Base-by-base conservation (phyloP, 2,113 vertebrate species). In the Chitala chitala region DNA sequence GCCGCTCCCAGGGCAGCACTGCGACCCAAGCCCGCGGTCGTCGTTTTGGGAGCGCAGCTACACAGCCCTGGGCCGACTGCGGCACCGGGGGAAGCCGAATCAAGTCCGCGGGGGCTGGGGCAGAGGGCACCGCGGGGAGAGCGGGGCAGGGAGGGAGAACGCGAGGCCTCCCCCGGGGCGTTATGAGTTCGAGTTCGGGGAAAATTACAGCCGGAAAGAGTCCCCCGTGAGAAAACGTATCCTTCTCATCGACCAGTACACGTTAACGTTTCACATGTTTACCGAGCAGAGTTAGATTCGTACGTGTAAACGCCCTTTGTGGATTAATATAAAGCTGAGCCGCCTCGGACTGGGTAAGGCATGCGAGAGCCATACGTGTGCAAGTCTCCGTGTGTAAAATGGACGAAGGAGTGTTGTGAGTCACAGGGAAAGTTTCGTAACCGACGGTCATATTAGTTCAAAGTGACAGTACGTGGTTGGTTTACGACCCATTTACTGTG, bases 1-100 rank as follows among this genome's bases (percentile, higher is more conserved):
- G 76, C 89, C 36, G 13, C 77, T 81, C 8, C 79, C 79, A 33
- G 78, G 78, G n/a, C 83, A 84, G 1, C 86, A 89, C 76, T 78
- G 91, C 0, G 92, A 93, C 12, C 61, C 87, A 44, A 85, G 85
- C 5, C 92, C 91, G n/a, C 86, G 96, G 29, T 93, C 92, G 42
- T 95, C 91, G 1, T 98, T 98, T 78, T 98, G 96, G 96, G 96
- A 98, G 79, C 91, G 96, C 51, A 98, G 96, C 83, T 94, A 98
- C 86, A 85, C 90, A 0, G 92, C 96, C 0, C 73, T 98, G 81
- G 94, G 93, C 76, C 83, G 93, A 42, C 92, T 96, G 76, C 89
- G 95, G 33, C 94, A 94, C 33, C 92, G 95, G 61, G 90, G 88
- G 71, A 76, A 92, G 74, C 88, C 90, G 0, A 91, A 89, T 54